Conservation (phyloP, 64 coral and sea anemone genomes). For the Montipora efflorescens region DNA sequence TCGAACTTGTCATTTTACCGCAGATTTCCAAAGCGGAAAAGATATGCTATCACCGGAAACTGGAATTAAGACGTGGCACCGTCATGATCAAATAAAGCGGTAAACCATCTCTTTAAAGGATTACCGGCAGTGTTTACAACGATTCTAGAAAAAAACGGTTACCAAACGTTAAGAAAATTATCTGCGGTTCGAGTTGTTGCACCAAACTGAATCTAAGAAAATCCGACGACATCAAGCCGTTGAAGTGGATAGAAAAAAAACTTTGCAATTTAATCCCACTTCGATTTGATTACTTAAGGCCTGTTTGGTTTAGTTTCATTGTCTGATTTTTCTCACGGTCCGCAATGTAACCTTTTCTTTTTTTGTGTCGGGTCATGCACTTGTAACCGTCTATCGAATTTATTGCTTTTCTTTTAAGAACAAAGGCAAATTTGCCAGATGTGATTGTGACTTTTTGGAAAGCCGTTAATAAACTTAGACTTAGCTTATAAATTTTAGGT, state of each 20-base stretch:
- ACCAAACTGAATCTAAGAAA: neutral
- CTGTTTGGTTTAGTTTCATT: neutral
- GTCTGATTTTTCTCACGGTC: slow-evolving; percentile 44
- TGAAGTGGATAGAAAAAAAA: neutral
- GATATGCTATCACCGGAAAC: slow-evolving; percentile 1
- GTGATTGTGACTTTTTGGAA: neutral
- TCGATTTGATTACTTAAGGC: neutral
- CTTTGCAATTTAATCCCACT: neutral
- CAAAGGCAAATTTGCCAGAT: neutral
- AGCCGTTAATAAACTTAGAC: neutral
- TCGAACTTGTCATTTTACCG: neutral
- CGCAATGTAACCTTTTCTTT: neutral
- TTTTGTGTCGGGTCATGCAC: neutral
- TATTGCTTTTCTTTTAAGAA: neutral
- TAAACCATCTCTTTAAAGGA: slow-evolving; percentile 10
- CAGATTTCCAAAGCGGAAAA: neutral
- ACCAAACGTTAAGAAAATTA: neutral
- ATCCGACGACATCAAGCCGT: neutral
- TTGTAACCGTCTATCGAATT: neutral
- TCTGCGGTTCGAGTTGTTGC: neutral
- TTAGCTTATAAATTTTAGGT: neutral
- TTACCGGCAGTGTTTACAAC: neutral
- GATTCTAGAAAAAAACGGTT: neutral
- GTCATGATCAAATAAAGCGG: slow-evolving; percentile 13
- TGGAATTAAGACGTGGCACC: slow-evolving; percentile 3